These are phyloP conservation scores for Morinoia aosen DNA, from an alignment of 2,888 invertebrate species.

Conservation along the genomic window DNA sequence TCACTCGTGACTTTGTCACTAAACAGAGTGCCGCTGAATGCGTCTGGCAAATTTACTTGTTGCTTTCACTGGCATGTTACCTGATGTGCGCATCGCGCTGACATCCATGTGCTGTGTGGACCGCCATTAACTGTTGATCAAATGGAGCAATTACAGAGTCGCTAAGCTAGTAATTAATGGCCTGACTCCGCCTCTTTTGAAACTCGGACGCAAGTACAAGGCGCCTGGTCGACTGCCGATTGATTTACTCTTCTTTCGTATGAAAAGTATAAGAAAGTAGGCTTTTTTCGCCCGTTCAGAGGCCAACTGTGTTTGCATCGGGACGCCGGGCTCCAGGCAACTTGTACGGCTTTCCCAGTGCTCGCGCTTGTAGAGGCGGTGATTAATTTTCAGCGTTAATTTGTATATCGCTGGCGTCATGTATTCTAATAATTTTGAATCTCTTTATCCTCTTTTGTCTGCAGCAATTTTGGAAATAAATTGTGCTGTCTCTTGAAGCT, in stretches of 20 bases:
- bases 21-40: background rate
- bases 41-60: background rate
- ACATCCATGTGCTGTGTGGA: background rate
- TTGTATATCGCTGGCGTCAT: background rate
- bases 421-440: background rate
- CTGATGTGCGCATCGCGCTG: background rate
- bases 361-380: background rate
- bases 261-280: too few relatives aligned
- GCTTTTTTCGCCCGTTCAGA: too few relatives aligned
- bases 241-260: background rate
- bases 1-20: background rate
- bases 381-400: background rate
- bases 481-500: background rate
- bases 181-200: background rate
- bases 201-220: background rate
- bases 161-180: background rate
- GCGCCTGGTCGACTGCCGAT: background rate
- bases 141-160: background rate
- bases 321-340: background rate
- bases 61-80: background rate
- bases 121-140: background rate
- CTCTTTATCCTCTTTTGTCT: background rate
- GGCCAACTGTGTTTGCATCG: too few relatives aligned
- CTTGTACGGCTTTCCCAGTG: background rate
- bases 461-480: constrained; percentile 1